These are phyloP conservation scores for Cassiopea andromeda DNA, from an alignment of 30 jellyfish, hydroid and myxozoan genomes.

Conservation along the genomic window DNA sequence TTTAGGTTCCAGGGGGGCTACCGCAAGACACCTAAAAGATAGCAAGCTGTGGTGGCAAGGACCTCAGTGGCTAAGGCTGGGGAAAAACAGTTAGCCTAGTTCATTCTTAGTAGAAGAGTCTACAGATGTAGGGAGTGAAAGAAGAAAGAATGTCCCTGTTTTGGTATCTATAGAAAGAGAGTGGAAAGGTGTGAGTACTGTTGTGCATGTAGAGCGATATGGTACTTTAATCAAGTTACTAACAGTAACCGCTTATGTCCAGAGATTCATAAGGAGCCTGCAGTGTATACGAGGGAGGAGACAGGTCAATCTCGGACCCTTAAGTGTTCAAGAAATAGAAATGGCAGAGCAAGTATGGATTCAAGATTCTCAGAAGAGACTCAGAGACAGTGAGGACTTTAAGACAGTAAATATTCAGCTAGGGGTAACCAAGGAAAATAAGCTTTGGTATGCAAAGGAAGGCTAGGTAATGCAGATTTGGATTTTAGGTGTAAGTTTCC, in stretches of 20 bases:
- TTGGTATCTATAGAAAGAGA: conserved; percentile 6
- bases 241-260: conserved; percentile 63
- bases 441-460: conserved; percentile 51
- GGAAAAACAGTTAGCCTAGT: conserved; percentile 42
- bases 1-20: conserved; percentile 63
- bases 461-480: conserved; percentile 63
- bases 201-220: conserved; percentile 12
- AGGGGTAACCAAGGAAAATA: conserved; percentile 50
- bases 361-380: conserved; percentile 37
- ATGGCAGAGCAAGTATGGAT: conserved; percentile 63
- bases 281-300: conserved; percentile 22
- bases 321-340: conserved; percentile 63
- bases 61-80: conserved; percentile 54
- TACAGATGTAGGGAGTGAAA: conserved; percentile 35
- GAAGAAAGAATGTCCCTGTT: conserved; percentile 26
- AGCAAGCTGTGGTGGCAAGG: conserved; percentile 68
- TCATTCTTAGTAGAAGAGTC: conserved; percentile 26
- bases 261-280: conserved; percentile 56
- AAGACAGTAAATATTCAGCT: conserved; percentile 39
- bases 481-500: conserved; percentile 66
- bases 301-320: conserved; percentile 5
- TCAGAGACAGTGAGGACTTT: conserved; percentile 1
- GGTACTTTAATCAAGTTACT: conserved; percentile 40
- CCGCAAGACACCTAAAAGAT: conserved; percentile 40
- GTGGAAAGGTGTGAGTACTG: conserved; percentile 41